Percentiles rank a stretch among this genome's conserved stretches.
Conservation (phyloP, 23 tunicate species). For the Styela clava region DNA sequence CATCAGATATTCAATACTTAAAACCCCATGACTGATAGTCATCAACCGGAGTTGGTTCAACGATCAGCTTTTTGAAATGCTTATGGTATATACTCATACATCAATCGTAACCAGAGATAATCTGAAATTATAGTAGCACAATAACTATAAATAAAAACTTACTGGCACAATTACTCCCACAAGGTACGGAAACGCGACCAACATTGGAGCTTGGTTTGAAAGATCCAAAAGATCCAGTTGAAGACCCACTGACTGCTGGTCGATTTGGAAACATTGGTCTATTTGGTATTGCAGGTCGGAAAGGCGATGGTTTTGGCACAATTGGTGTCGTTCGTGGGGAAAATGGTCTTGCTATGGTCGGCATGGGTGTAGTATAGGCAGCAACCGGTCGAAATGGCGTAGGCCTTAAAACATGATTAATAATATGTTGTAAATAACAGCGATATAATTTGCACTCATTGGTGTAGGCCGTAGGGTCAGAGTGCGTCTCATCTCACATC, state of each 20-base stretch:
- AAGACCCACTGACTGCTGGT: neutral
- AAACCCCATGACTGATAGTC: too few relatives aligned
- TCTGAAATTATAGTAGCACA: too few relatives aligned
- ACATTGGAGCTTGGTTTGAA: neutral
- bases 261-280: neutral
- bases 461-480: too few relatives aligned
- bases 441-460: too few relatives aligned
- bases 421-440: too few relatives aligned
- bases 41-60: too few relatives aligned
- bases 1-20: too few relatives aligned
- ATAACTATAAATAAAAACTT: too few relatives aligned
- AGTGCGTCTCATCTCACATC: too few relatives aligned
- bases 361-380: neutral
- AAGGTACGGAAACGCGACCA: neutral
- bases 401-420: neutral
- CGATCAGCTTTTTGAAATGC: too few relatives aligned
- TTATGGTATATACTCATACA: too few relatives aligned
- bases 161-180: neutral
- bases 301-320: neutral
- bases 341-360: neutral
- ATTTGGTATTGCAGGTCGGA: neutral
- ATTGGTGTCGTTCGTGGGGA: neutral
- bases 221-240: neutral
- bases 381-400: neutral
- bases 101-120: too few relatives aligned